Evolutionary conservation across 2,797 vertebrate species (phyloP).

Genomic region (Sternarchorhynchus goeldii): DNA sequence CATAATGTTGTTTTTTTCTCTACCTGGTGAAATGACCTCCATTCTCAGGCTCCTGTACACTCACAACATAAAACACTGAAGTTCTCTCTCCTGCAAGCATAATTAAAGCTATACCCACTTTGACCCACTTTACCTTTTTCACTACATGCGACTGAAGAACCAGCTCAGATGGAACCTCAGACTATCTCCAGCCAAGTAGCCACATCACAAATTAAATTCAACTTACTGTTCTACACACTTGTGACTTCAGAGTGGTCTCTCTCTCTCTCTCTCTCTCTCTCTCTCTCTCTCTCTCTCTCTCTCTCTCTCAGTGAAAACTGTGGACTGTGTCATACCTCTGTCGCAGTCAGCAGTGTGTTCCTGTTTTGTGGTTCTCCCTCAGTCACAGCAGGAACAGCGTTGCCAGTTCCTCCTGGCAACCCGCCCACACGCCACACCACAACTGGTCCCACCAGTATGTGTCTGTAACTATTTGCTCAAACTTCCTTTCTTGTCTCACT

Average conservation of each 20-base stretch:
- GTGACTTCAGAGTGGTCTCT: neutral
- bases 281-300: neutral
- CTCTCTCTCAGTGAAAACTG: neutral
- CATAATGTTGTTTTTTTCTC: neutral
- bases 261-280: neutral
- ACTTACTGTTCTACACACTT: neutral
- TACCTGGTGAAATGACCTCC: neutral
- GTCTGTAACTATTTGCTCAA: constrained; percentile 25
- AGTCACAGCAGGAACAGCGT: constrained; percentile 44
- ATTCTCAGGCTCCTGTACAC: neutral
- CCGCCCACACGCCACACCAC: constrained; percentile 4
- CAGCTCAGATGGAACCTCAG: neutral
- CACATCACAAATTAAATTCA: neutral
- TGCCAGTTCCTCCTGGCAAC: constrained; percentile 28
- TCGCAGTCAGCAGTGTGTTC: constrained; percentile 6
- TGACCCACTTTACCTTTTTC: neutral
- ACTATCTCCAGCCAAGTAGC: neutral
- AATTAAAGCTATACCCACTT: constrained; percentile 12
- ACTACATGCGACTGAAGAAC: neutral
- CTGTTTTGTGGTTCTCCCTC: constrained; percentile 8
- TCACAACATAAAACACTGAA: neutral
- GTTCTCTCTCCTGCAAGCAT: neutral
- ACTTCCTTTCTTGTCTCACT: constrained; percentile 14
- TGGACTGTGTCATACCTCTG: constrained; percentile 42
- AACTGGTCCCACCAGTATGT: constrained; percentile 48